Percentiles rank a stretch among this genome's conserved stretches.
These are phyloP conservation scores for Pantherophis alleghaniensis DNA, from an alignment of 2,797 vertebrate genomes.

Conservation along the genomic window DNA sequence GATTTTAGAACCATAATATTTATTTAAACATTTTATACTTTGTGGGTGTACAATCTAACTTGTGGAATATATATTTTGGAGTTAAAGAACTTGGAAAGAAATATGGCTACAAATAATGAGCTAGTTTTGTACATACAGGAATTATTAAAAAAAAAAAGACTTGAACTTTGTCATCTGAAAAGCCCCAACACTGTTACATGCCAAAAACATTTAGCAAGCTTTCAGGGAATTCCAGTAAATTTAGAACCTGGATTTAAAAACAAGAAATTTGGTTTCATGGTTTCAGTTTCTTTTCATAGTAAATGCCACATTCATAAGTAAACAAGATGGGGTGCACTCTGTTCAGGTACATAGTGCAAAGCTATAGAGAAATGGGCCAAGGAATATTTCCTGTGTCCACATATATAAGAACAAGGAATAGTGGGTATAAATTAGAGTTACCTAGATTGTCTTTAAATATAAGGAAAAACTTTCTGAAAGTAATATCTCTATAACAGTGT, in stretches of 20 bases:
- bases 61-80: not conserved
- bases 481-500: not conserved
- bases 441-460: not conserved
- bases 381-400: not conserved
- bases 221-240: not conserved
- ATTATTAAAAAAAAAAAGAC: not conserved
- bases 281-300: not conserved
- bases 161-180: not conserved
- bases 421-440: not conserved
- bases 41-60: not conserved
- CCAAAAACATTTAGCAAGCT: not conserved
- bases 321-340: not conserved
- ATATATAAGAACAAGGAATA: not conserved
- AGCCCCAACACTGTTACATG: not conserved
- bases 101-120: not conserved
- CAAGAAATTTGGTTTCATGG: not conserved
- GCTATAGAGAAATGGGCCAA: not conserved
- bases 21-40: not conserved
- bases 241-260: not conserved
- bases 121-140: not conserved
- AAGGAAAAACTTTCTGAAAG: not conserved
- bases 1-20: not conserved
- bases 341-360: not conserved
- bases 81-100: not conserved
- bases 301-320: not conserved